phyloP scores from a whole-genome alignment of 37 sponge, comb jelly and placozoan genomes.

The Diacarnus erythraeanus region DNA sequence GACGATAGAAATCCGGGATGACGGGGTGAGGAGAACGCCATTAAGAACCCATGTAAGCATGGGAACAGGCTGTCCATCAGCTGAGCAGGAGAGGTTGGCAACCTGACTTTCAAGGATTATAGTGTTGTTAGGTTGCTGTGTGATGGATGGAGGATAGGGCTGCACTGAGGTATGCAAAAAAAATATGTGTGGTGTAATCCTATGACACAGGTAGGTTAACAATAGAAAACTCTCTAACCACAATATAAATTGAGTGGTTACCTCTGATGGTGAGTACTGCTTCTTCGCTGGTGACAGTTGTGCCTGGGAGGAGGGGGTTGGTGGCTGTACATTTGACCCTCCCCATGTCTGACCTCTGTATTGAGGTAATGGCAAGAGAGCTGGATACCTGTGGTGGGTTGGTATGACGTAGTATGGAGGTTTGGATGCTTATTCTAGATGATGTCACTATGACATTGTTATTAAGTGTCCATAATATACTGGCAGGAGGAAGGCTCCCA shows the following conservation, averaged over 20 bases:
- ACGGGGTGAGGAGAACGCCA: neutral
- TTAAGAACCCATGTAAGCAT: constrained; percentile 38
- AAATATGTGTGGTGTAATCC: neutral
- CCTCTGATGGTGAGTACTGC: constrained; percentile 53
- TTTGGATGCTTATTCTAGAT: constrained; percentile 11
- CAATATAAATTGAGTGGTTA: too few relatives aligned
- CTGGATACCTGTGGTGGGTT: constrained; percentile 47
- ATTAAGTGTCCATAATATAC: constrained; percentile 48
- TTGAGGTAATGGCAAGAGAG: constrained; percentile 28
- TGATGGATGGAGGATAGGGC: constrained; percentile 43
- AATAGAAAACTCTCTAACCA: too few relatives aligned
- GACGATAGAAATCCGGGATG: neutral
- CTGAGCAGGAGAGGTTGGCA: constrained; percentile 49
- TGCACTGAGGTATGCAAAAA: neutral
- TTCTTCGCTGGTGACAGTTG: constrained; percentile 20
- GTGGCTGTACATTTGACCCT: constrained; percentile 40
- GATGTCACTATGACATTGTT: neutral
- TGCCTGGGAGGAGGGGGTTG: constrained; percentile 40
- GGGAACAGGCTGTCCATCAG: constrained; percentile 59
- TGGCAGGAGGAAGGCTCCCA: constrained; percentile 64
- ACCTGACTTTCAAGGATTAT: constrained; percentile 18
- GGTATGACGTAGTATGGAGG: constrained; percentile 9
- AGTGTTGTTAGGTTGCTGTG: constrained; percentile 18
- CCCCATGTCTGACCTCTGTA: constrained; percentile 28
- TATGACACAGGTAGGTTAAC: neutral